phyloP scores from a whole-genome alignment of 1,140 invertebrate genomes.

The Panulirus ornatus region DNA sequence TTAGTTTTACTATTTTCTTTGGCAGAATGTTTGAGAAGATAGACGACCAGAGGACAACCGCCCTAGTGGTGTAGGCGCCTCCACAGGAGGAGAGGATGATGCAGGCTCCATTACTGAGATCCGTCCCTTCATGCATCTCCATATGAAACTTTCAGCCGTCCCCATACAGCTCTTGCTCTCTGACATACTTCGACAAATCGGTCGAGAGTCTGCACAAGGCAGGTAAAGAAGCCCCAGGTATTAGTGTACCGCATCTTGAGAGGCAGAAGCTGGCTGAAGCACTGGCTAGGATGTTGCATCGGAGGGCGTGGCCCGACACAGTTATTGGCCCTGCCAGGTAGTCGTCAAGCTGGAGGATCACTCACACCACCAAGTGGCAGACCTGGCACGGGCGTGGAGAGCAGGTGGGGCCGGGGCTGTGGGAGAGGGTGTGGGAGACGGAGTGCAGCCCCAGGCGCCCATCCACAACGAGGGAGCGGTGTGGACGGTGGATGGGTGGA shows the following conservation, averaged over 20 bases:
- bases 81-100: no score
- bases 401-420: slow-evolving; percentile 29
- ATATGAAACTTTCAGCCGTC: not conserved
- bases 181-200: not conserved
- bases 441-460: slow-evolving; percentile 33
- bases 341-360: slow-evolving; percentile 5
- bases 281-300: slow-evolving; percentile 12
- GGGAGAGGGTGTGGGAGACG: slow-evolving; percentile 24
- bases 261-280: slow-evolving; percentile 4
- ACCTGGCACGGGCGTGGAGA: slow-evolving; percentile 53
- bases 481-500: slow-evolving; percentile 64
- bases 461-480: slow-evolving; percentile 9
- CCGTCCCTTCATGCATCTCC: not conserved
- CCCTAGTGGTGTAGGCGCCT: no score
- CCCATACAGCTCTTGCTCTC: no score
- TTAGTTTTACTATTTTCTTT: no score
- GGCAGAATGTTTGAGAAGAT: no score
- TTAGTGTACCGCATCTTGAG: not conserved
- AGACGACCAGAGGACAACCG: no score
- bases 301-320: not conserved
- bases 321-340: slow-evolving; percentile 16
- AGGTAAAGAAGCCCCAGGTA: not conserved
- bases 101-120: not conserved
- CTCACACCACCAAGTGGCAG: slow-evolving; percentile 5
- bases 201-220: not conserved